Conservation (phyloP, 2,113 vertebrate genomes). For the Oxygymnocypris stewartii region DNA sequence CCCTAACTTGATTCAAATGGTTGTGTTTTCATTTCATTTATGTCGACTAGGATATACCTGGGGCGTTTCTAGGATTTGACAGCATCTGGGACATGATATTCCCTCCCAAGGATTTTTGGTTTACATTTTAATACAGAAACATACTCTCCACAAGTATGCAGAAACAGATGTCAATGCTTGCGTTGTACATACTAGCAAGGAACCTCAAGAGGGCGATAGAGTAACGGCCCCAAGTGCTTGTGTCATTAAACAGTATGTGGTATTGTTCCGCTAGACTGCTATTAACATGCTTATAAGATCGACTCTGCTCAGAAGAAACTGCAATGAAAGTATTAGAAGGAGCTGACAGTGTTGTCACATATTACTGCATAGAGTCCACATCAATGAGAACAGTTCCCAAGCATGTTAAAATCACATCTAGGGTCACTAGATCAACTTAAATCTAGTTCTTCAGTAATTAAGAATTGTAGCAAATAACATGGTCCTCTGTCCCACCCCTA, state of each 20-base stretch:
- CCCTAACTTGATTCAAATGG: neutral
- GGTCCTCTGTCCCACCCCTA: neutral
- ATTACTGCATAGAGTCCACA: neutral
- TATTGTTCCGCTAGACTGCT: neutral
- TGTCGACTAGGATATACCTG: neutral
- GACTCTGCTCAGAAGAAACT: neutral
- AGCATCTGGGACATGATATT: neutral
- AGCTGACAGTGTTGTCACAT: neutral
- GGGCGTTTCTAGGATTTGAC: neutral
- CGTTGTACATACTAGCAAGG: too few relatives aligned
- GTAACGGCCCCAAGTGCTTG: neutral
- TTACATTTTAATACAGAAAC: neutral
- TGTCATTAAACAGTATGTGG: neutral
- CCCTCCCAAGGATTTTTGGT: neutral
- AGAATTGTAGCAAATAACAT: neutral
- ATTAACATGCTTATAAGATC: neutral
- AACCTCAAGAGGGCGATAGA: conserved; percentile 8
- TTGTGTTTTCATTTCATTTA: neutral
- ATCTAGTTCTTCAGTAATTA: neutral
- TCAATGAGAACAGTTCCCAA: neutral
- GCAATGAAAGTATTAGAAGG: neutral
- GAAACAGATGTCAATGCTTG: neutral
- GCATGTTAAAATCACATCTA: neutral
- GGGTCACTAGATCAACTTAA: neutral
- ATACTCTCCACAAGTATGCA: conserved; percentile 18